Evolutionary conservation across 2,113 vertebrate species (phyloP).

Genomic region (Takifugu flavidus): DNA sequence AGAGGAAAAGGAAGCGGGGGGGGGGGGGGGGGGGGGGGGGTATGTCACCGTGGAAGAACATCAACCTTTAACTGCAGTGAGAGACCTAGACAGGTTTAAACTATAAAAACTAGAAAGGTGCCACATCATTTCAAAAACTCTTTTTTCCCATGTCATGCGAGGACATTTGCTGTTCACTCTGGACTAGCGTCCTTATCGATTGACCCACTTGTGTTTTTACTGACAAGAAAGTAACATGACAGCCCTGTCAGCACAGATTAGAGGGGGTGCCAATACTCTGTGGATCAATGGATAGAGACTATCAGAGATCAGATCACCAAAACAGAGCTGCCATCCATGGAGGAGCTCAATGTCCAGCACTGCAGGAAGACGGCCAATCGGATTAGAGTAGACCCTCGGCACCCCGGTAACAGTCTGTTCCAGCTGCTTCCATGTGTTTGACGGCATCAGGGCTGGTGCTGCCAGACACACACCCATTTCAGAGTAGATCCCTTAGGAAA

Average conservation of each 20-base stretch:
- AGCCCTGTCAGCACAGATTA: slow-evolving; percentile 15
- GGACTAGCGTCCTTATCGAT: slow-evolving; percentile 5
- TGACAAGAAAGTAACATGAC: slow-evolving; percentile 15
- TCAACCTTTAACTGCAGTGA: slow-evolving; percentile 3
- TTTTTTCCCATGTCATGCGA: neutral
- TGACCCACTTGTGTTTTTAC: slow-evolving; percentile 24
- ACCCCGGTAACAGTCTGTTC: too few species aligned
- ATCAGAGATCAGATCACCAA: neutral
- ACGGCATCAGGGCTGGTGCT: too few species aligned
- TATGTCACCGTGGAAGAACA: slow-evolving; percentile 9
- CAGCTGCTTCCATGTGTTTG: too few species aligned
- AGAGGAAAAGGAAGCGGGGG: slow-evolving; percentile 41
- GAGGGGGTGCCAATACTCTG: neutral
- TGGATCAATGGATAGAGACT: neutral
- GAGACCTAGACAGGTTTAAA: neutral
- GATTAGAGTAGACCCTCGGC: slow-evolving; percentile 16
- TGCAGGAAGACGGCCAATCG: neutral
- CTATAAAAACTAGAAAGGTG: neutral
- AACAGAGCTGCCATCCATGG: neutral
- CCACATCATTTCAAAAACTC: neutral
- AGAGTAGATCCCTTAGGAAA: slow-evolving; percentile 24
- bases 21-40: slow-evolving; percentile 26
- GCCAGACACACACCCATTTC: slow-evolving; percentile 26
- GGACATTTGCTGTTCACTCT: neutral
- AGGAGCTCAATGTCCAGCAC: too few species aligned